Evolutionary conservation across 2,888 invertebrate genomes (phyloP).

Genomic region (Marasmarcha lunaedactyla): DNA sequence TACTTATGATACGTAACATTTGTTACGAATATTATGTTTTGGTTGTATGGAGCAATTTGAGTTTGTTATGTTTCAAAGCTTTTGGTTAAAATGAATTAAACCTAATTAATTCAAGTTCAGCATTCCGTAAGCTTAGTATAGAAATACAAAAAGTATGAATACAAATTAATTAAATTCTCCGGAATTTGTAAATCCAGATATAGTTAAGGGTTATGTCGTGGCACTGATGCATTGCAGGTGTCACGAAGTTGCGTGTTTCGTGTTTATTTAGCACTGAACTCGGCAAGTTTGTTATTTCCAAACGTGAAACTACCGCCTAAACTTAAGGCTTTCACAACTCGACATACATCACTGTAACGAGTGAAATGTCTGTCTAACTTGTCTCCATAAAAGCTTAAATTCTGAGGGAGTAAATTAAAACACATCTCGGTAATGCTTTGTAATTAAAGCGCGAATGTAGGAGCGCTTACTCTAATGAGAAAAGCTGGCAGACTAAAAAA

Average conservation of each 20-base stretch:
- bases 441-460: background rate
- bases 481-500: slow-evolving; percentile 1
- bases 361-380: background rate
- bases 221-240: slow-evolving; percentile 51
- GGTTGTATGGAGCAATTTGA: too few species aligned
- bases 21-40: too few species aligned
- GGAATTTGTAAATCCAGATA: too few species aligned
- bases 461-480: background rate
- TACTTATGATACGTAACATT: too few species aligned
- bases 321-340: background rate
- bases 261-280: slow-evolving; percentile 20
- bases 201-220: slow-evolving; percentile 11
- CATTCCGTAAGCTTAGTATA: too few species aligned
- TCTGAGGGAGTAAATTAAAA: background rate
- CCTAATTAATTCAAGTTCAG: too few species aligned
- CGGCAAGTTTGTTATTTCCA: slow-evolving; percentile 9
- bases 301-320: background rate
- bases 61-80: too few species aligned
- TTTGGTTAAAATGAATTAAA: too few species aligned
- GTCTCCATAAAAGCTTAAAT: background rate
- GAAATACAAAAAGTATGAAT: too few species aligned
- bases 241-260: slow-evolving; percentile 33
- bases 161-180: too few species aligned
- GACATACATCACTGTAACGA: background rate
- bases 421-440: background rate